phyloP scores from a whole-genome alignment of 2,888 invertebrate species.

The Panorpa germanica region DNA sequence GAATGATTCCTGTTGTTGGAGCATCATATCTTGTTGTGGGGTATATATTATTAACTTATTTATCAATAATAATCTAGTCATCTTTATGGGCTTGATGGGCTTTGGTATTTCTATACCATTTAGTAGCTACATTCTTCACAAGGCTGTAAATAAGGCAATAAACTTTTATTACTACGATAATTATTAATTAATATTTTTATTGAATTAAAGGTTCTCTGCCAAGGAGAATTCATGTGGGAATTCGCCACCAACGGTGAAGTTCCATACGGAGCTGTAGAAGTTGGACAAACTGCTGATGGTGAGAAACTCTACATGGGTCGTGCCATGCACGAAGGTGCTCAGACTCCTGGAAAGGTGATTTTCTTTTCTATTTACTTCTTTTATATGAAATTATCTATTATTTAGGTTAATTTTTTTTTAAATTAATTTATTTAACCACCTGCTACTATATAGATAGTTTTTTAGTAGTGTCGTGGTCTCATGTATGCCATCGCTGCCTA shows the following conservation, averaged over 20 bases:
- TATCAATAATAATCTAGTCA: no score
- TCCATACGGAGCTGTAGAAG: conserved; percentile 42
- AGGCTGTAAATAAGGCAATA: no score
- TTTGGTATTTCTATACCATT: no score
- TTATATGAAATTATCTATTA: not conserved
- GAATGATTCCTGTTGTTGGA: no score
- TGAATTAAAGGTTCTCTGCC: conserved; percentile 33
- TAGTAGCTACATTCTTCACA: no score
- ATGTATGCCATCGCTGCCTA: no score
- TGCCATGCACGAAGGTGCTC: conserved; percentile 41
- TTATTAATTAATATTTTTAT: conserved; percentile 4
- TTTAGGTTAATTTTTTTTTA: not conserved
- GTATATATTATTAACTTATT: no score
- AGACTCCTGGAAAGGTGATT: conserved; percentile 47
- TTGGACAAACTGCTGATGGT: conserved; percentile 41
- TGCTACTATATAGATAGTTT: not conserved
- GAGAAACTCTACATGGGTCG: conserved; percentile 50
- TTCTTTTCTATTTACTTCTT: not conserved
- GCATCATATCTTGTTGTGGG: no score
- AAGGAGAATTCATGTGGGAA: conserved; percentile 44
- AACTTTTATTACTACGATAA: no score
- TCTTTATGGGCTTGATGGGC: no score
- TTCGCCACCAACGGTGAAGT: conserved; percentile 36
- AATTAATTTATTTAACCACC: no score
- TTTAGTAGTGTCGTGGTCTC: not conserved